Evolutionary conservation across 1,140 invertebrate species (phyloP).

Genomic region (Anagrus nilaparvatae): DNA sequence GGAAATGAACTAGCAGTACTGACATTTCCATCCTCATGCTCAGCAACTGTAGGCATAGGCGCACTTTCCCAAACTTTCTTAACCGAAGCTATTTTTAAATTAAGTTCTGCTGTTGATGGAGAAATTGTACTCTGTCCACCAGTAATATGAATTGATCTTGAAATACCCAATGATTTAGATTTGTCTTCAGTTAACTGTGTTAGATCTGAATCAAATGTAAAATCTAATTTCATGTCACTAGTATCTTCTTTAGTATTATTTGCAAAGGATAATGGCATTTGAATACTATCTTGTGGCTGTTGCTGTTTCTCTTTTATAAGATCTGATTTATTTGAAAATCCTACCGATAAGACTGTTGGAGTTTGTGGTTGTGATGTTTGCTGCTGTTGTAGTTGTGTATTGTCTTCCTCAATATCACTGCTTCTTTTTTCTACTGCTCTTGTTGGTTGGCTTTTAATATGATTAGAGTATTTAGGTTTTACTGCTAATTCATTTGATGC

Average conservation of each 20-base stretch:
- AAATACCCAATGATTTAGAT: slow-evolving; percentile 49
- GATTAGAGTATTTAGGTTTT: slow-evolving; percentile 42
- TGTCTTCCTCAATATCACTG: slow-evolving; percentile 32
- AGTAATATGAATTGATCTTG: slow-evolving; percentile 52
- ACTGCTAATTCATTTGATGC: slow-evolving; percentile 33
- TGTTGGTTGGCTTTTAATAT: slow-evolving; percentile 39
- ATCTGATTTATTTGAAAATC: slow-evolving; percentile 51
- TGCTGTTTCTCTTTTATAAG: slow-evolving; percentile 42
- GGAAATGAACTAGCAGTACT: slow-evolving; percentile 42
- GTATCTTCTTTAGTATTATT: slow-evolving; percentile 66
- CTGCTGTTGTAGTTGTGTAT: slow-evolving; percentile 27
- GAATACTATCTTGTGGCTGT: slow-evolving; percentile 43
- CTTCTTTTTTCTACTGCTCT: slow-evolving; percentile 34
- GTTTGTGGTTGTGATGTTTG: slow-evolving; percentile 26
- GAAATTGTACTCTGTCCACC: slow-evolving; percentile 51
- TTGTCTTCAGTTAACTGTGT: slow-evolving; percentile 70
- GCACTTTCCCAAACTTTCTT: slow-evolving; percentile 82
- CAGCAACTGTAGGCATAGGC: slow-evolving; percentile 55
- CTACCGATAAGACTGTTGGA: slow-evolving; percentile 41
- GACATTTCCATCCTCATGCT: slow-evolving; percentile 47
- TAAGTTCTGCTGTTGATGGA: slow-evolving; percentile 74
- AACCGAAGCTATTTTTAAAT: slow-evolving; percentile 87
- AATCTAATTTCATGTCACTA: slow-evolving; percentile 84
- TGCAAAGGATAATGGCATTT: slow-evolving; percentile 49
- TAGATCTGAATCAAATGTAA: slow-evolving; percentile 73